These are phyloP conservation scores for Archips xylosteana DNA, from an alignment of 2,888 invertebrate genomes.

Conservation along the genomic window DNA sequence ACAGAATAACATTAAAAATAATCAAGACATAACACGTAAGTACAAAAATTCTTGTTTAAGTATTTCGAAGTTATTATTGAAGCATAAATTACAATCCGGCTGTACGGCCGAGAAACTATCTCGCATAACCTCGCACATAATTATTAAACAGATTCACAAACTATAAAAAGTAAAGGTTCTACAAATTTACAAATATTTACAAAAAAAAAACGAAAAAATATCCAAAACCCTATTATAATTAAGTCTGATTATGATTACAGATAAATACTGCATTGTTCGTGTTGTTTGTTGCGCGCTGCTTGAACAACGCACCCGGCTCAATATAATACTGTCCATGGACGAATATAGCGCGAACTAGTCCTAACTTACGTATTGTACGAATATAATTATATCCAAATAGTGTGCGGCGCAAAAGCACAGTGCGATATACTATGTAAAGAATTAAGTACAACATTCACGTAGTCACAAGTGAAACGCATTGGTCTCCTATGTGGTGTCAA, in stretches of 20 bases:
- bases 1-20: constrained; percentile 50
- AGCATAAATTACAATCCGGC: constrained; percentile 19
- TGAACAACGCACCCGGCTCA: constrained; percentile 24
- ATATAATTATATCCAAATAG: constrained; percentile 50
- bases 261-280: constrained; percentile 76
- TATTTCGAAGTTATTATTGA: constrained; percentile 34
- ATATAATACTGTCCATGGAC: constrained; percentile 71
- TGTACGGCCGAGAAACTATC: not conserved
- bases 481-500: constrained; percentile 1
- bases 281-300: constrained; percentile 58
- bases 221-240: constrained; percentile 74
- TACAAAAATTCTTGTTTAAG: constrained; percentile 46
- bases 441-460: constrained; percentile 67
- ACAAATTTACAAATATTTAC: constrained; percentile 83
- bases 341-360: constrained; percentile 56
- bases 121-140: constrained; percentile 2
- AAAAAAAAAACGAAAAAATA: constrained; percentile 72
- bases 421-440: constrained; percentile 59
- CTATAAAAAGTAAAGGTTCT: constrained; percentile 68
- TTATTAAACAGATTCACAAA: constrained; percentile 72
- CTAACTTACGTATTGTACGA: constrained; percentile 61
- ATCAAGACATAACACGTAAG: constrained; percentile 51
- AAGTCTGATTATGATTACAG: constrained; percentile 61
- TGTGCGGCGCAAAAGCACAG: constrained; percentile 76
- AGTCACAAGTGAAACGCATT: constrained; percentile 16